Evolutionary conservation across 2,113 vertebrate species (phyloP).

Genomic region (Platysternon megacephalum): DNA sequence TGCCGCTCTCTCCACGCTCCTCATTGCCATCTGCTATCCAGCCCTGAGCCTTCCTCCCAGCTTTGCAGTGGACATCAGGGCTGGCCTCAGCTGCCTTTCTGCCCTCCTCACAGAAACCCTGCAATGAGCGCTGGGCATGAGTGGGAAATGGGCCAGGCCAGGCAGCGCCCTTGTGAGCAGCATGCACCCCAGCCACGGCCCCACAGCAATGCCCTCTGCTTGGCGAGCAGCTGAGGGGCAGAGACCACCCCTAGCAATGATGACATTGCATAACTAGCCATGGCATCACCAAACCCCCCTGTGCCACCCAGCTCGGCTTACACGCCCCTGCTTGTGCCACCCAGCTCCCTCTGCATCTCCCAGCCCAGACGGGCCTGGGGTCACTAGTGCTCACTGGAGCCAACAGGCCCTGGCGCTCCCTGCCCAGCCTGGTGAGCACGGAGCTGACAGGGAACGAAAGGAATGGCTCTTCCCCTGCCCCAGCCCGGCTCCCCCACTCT

Average conservation of each 20-base stretch:
- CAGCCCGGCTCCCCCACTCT: not conserved
- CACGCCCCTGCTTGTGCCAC: not conserved
- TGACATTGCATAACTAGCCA: not conserved
- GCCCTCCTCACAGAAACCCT: not conserved
- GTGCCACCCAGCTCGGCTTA: not conserved
- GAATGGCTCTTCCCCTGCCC: not conserved
- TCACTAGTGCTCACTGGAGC: not conserved
- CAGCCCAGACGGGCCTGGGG: not conserved
- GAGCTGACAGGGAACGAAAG: not conserved
- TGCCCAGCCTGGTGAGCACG: not conserved
- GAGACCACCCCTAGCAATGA: not conserved
- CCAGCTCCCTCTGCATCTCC: not conserved
- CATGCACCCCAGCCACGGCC: not conserved
- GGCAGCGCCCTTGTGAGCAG: not conserved
- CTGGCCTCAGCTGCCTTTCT: not conserved
- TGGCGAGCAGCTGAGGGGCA: not conserved
- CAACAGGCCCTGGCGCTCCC: not conserved
- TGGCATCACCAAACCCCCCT: not conserved
- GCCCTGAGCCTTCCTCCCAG: not conserved
- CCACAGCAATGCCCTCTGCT: not conserved
- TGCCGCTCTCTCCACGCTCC: not conserved
- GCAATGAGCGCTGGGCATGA: not conserved
- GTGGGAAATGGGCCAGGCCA: not conserved
- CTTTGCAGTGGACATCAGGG: not conserved
- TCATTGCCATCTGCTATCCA: not conserved